Base-by-base conservation (phyloP, 2,797 vertebrate species). In the Nannoperca obscura region DNA sequence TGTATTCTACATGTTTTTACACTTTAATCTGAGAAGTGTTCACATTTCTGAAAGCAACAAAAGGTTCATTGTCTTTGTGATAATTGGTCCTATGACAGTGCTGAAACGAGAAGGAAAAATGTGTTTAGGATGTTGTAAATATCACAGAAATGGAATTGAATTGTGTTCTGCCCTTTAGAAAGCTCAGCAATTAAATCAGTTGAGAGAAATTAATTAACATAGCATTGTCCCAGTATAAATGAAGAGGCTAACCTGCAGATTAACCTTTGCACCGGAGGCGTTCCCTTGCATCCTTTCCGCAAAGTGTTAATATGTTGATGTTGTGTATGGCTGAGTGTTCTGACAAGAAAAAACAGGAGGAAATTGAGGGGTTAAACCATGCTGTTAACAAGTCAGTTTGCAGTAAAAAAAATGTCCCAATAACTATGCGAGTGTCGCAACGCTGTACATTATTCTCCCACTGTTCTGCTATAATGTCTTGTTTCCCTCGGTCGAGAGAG, bases 311-410 rank as follows among this genome's bases (percentile, higher is more conserved):
- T 94, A 94, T 54, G 89, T 91, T 40, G 94, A 93, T 76, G 93
- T 95, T 55, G 95, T 92, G 85, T 95, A 94, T 88, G 94, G 95
- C 91, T 95, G 95, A 63, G 95, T 95, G 92, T 96, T 96, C 95
- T 96, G 91, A 71, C 71, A 77, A 78, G 78, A 75, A 78, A 78
- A 84, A 73, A 22, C 44, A 65, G 44, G 14, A 72, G 66, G 74
- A 71, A 72, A 72, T 27, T 7, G 17, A 55, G 5, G 54, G 69
- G 81, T 88, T 71, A 86, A 61, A 44, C 13, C 0, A 5, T 24
- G 24, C 38, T 70, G 74, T 63, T 77, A 73, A 80, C 54, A 74
- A 80, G 71, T 88, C 76, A 54, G 71, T 80, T 83, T 77, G 57
- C 58, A 67, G 49, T 58, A 34, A 74, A 83, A 81, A n/a, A n/a